Base-by-base conservation (phyloP, 2,113 vertebrate genomes). In the Rhea pennata region DNA sequence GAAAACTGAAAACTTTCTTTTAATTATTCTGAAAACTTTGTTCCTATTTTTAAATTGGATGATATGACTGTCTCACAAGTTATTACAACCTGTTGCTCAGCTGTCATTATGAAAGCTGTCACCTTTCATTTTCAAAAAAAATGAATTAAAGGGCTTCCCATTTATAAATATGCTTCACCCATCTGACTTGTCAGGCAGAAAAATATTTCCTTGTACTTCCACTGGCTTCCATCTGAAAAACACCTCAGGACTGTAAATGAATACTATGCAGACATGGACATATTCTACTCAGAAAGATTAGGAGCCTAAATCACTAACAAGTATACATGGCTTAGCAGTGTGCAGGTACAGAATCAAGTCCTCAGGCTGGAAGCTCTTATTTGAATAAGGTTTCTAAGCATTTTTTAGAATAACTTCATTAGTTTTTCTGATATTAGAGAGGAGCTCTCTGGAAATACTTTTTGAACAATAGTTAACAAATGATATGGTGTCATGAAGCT, bases 381-480 rank as follows among this genome's bases (percentile, higher is more conserved):
- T 64, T 74, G 62, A 90, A 15, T 69, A 67, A 3, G 0, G 15
- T n/a, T 95, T 78, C 62, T 87, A 62, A 87, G 46, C 24, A 20
- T 21, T 76, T 81, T 86, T 40, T 15, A 15, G 6, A 59, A 39
- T 23, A 5, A 27, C 12, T 33, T 53, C 1, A 24, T 29, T 23
- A 16, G 44, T 84, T 89, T 88, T 94, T 78, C 39, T 69, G 12
- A 40, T 26, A 11, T 6, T 11, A 7, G n/a, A 64, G 14, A 46
- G 29, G 31, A 21, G 7, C 51, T 19, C 23, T 15, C 21, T 50
- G 17, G 33, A 65, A 84, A 79, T 78, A 7, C 15, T 61, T 85
- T 90, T 84, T 23, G 78, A 92, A 50, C 66, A 56, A 33, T 83
- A 87, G 46, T 67, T 85, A 78, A n/a, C 61, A 84, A 95, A 93